These are phyloP conservation scores for Oostethus manadensis DNA, from an alignment of 2,113 vertebrate species.

Conservation along the genomic window DNA sequence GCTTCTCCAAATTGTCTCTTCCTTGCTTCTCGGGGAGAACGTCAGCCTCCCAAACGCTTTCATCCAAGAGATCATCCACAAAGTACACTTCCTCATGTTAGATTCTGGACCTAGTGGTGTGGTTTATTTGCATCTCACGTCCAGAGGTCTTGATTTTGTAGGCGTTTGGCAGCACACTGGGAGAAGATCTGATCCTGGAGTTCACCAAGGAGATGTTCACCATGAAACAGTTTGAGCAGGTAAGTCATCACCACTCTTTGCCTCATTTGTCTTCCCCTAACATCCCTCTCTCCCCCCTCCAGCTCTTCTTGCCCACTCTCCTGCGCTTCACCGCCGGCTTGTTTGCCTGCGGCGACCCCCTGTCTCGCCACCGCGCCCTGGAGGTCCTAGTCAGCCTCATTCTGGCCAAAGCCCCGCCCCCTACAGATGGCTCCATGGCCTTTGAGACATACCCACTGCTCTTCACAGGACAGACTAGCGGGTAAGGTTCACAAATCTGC, in stretches of 20 bases:
- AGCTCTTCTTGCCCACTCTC: conserved; percentile 87
- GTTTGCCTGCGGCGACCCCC: conserved; percentile 64
- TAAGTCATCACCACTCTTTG: conserved; percentile 28
- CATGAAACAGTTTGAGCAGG: conserved; percentile 92
- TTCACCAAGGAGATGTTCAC: conserved; percentile 87
- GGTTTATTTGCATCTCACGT: background rate
- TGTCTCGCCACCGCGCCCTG: conserved; percentile 65
- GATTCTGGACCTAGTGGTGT: background rate
- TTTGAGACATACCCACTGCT: conserved; percentile 91
- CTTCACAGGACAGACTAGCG: conserved; percentile 70
- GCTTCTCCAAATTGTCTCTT: conserved; percentile 79
- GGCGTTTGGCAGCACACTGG: conserved; percentile 79
- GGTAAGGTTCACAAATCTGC: conserved; percentile 62
- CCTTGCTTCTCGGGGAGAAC: conserved; percentile 81
- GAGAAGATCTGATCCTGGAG: conserved; percentile 72
- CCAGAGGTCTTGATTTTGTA: conserved; percentile 36
- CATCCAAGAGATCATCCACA: conserved; percentile 74
- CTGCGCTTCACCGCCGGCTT: conserved; percentile 76
- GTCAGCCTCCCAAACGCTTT: conserved; percentile 72
- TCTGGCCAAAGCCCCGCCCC: conserved; percentile 87
- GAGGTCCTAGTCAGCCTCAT: conserved; percentile 82
- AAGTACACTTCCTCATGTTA: conserved; percentile 55
- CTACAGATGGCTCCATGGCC: conserved; percentile 84
- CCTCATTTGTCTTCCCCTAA: background rate
- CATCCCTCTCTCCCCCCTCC: background rate